These are phyloP conservation scores for Acanthis flammea DNA, from an alignment of 2,797 vertebrate species.

Conservation along the genomic window DNA sequence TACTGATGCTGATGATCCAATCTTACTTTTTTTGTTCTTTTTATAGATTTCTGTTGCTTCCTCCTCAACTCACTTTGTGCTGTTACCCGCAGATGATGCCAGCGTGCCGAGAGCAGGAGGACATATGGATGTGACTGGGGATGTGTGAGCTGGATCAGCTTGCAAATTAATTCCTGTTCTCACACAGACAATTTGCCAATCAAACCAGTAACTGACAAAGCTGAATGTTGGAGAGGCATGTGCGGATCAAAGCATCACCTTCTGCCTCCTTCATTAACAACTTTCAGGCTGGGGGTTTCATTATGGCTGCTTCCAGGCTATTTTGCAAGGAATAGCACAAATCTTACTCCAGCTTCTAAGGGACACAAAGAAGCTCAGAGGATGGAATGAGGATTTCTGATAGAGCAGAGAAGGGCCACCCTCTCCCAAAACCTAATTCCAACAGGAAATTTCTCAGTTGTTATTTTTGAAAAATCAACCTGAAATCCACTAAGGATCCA, in stretches of 20 bases:
- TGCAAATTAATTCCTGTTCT: constrained; percentile 15
- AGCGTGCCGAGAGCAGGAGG: background rate
- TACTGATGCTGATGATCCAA: background rate
- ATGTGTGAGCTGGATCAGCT: background rate
- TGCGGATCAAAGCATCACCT: background rate
- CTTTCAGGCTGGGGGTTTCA: background rate
- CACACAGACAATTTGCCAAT: background rate
- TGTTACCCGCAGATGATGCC: background rate
- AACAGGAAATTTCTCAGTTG: background rate
- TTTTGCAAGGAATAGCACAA: background rate
- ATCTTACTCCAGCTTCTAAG: background rate
- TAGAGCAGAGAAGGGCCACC: background rate
- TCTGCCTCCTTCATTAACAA: background rate
- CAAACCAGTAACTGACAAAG: background rate
- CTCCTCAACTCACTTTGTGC: background rate
- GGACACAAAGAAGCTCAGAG: background rate
- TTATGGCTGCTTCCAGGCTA: background rate
- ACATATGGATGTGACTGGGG: background rate
- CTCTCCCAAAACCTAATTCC: background rate
- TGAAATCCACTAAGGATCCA: background rate
- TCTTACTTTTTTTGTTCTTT: background rate
- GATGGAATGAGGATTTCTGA: background rate
- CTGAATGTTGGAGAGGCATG: background rate
- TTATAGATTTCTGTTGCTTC: background rate
- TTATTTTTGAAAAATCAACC: background rate